Percentiles rank a stretch among this genome's conserved stretches.
Evolutionary conservation across 2,888 invertebrate species (phyloP).

Genomic region (Panopea generosa): DNA sequence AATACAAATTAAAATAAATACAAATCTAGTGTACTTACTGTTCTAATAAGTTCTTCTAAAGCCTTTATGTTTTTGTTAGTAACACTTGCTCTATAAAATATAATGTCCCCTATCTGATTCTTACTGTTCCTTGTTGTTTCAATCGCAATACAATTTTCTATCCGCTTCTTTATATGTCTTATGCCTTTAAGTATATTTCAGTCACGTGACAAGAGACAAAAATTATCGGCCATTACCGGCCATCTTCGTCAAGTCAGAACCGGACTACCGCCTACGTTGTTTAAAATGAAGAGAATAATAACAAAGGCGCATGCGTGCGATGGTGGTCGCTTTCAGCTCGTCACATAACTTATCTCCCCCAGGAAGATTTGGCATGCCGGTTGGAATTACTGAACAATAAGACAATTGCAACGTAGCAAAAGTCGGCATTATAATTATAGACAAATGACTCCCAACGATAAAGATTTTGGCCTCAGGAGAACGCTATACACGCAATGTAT

Average conservation of each 20-base stretch:
- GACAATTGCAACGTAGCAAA: conserved; percentile 6
- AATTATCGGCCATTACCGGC: neutral
- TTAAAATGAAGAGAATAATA: conserved; percentile 1
- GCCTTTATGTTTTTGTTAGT: too few species aligned
- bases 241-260: neutral
- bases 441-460: neutral
- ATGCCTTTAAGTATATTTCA: conserved; percentile 12
- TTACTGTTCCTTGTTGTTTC: neutral
- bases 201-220: conserved; percentile 15
- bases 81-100: too few species aligned
- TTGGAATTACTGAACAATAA: neutral
- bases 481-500: neutral
- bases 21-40: too few species aligned
- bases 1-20: too few species aligned
- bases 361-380: neutral
- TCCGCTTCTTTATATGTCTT: conserved; percentile 7
- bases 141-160: conserved; percentile 3
- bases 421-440: conserved; percentile 6
- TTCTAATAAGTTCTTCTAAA: too few species aligned
- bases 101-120: too few species aligned
- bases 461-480: neutral
- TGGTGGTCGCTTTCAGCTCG: neutral
- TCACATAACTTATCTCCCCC: neutral
- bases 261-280: conserved; percentile 7
- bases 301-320: conserved; percentile 4